A percentile compares a stretch with the other conserved stretches of the same genome.
These are phyloP conservation scores for Gopherus evgoodei DNA, from an alignment of 2,113 vertebrate genomes.

Conservation along the genomic window DNA sequence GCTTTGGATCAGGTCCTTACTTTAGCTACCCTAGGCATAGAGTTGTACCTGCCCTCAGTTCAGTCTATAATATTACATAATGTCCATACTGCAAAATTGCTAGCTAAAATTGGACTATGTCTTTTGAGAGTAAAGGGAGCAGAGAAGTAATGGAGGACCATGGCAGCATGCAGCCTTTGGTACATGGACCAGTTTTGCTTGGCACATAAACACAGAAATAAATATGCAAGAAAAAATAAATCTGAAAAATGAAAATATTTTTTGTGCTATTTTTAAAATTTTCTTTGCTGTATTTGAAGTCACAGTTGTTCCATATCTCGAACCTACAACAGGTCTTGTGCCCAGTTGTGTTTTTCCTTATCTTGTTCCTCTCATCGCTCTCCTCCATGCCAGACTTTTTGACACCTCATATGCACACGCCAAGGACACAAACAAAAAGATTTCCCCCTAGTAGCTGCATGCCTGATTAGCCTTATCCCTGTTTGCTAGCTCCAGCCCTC, in stretches of 20 bases:
- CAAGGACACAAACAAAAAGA: background rate
- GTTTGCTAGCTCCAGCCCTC: background rate
- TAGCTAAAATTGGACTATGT: background rate
- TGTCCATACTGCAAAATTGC: fast-evolving
- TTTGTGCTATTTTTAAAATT: background rate
- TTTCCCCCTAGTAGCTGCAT: background rate
- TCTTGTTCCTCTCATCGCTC: background rate
- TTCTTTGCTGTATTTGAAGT: background rate
- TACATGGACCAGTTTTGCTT: background rate
- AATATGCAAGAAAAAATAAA: background rate
- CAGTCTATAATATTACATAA: background rate
- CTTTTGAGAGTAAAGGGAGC: background rate
- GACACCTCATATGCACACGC: background rate
- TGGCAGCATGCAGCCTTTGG: background rate
- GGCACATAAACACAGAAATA: background rate
- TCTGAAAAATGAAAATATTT: background rate
- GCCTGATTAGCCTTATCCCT: background rate
- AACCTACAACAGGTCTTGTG: background rate
- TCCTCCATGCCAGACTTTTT: background rate
- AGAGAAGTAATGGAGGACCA: background rate
- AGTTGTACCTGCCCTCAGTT: background rate
- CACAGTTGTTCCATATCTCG: background rate
- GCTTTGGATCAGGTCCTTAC: background rate
- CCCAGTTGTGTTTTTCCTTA: background rate
- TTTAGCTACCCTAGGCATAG: background rate